Percentiles rank a stretch among this genome's conserved stretches.
Evolutionary conservation across 2,888 invertebrate species (phyloP).

Genomic region (Anagyrus pseudococci): DNA sequence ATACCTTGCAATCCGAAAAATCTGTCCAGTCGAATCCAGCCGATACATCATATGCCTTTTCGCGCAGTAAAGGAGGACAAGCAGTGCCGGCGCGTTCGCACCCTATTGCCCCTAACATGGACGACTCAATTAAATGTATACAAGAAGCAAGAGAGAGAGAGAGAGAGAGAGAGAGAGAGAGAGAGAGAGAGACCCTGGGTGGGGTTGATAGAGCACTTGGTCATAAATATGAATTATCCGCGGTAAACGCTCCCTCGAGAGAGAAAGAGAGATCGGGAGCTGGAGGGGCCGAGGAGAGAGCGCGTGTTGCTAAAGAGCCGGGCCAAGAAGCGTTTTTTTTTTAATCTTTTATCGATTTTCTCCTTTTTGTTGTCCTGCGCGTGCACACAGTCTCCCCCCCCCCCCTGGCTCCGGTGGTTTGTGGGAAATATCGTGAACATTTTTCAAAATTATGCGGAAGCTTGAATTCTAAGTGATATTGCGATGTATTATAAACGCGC

Average conservation of each 20-base stretch:
- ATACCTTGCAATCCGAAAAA: conserved; percentile 30
- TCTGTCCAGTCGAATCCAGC: conserved; percentile 22
- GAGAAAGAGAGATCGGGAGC: conserved; percentile 16
- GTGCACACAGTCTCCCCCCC: too few relatives aligned
- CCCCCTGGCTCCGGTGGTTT: background rate
- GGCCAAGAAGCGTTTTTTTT: conserved; percentile 23
- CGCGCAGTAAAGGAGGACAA: conserved; percentile 5
- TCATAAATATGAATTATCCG: conserved; percentile 62
- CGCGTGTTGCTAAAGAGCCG: conserved; percentile 26
- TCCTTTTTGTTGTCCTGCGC: conserved; percentile 12
- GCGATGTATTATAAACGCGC: too few relatives aligned
- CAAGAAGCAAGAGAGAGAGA: conserved; percentile 46
- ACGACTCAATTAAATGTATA: conserved; percentile 62
- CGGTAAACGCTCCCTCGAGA: conserved; percentile 59
- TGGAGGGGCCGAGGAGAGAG: conserved; percentile 24
- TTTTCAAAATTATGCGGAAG: conserved; percentile 16
- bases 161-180: too few relatives aligned
- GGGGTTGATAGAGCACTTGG: conserved; percentile 59
- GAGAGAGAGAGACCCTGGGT: too few relatives aligned
- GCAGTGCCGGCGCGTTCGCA: conserved; percentile 48
- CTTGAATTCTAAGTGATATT: conserved; percentile 19
- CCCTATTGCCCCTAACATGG: conserved; percentile 59
- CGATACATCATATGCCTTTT: conserved; percentile 34
- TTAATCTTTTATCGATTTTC: conserved; percentile 5
- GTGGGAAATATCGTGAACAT: conserved; percentile 10